These are phyloP conservation scores for Nephila pilipes DNA, from an alignment of 1,140 invertebrate genomes.

Conservation along the genomic window DNA sequence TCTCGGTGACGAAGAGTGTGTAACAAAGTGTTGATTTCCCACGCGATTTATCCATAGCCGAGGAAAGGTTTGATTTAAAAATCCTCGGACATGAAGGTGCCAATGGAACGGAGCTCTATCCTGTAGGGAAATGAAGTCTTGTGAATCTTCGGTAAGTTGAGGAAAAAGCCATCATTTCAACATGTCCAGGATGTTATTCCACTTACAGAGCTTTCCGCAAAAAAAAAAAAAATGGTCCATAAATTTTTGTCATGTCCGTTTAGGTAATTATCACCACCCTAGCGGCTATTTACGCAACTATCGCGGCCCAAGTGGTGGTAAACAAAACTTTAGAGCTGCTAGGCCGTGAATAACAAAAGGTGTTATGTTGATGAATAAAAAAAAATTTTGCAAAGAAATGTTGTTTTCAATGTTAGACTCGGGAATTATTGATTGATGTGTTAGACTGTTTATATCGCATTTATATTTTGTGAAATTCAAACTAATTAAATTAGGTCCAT, in stretches of 20 bases:
- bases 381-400: too few relatives aligned
- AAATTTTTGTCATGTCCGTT: neutral
- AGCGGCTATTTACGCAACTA: neutral
- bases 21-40: neutral
- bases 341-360: too few relatives aligned
- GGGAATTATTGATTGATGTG: neutral
- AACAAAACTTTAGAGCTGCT: neutral
- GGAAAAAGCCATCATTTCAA: neutral
- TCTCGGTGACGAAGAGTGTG: neutral
- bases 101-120: neutral
- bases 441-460: neutral
- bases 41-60: neutral
- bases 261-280: too few relatives aligned
- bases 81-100: neutral
- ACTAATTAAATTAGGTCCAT: too few relatives aligned
- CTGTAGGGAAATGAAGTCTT: neutral
- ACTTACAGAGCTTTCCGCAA: neutral
- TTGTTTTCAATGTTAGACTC: too few relatives aligned
- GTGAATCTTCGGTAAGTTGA: neutral
- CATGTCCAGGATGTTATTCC: neutral
- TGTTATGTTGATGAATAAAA: too few relatives aligned
- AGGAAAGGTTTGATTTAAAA: neutral
- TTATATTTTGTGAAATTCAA: neutral
- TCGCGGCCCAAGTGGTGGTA: neutral
- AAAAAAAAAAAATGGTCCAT: neutral